A percentile compares a stretch with the other conserved stretches of the same genome.
Evolutionary conservation across 2,888 invertebrate species (phyloP).

Genomic region (Abrostola triplasia): DNA sequence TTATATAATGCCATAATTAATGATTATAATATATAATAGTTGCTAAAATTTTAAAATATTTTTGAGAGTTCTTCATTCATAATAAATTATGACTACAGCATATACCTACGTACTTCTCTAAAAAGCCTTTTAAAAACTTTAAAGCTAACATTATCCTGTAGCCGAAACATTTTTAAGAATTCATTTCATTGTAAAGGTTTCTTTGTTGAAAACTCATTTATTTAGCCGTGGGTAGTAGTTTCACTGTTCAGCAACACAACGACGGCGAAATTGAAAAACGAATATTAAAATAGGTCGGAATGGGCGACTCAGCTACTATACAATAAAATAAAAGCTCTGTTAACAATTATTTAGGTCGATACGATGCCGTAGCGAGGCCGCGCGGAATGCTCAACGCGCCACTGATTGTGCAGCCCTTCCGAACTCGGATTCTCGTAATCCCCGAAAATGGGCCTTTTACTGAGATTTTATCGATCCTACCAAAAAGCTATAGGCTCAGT

Average conservation of each 20-base stretch:
- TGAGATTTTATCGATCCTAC: constrained; percentile 59
- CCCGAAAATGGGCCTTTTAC: constrained; percentile 51
- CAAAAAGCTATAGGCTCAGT: constrained; percentile 38
- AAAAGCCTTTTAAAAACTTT: not conserved
- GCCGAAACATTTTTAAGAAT: not conserved
- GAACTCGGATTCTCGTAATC: constrained; percentile 57
- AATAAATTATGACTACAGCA: no score
- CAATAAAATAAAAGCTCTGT: constrained; percentile 44
- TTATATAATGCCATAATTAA: constrained; percentile 27
- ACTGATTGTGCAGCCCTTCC: constrained; percentile 53
- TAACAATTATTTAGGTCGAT: constrained; percentile 47
- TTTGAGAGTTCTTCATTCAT: no score
- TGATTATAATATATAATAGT: not conserved
- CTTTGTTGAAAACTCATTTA: constrained; percentile 23
- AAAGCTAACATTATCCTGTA: not conserved
- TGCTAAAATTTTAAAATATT: no score
- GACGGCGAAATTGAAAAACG: constrained; percentile 28
- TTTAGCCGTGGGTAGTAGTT: constrained; percentile 14
- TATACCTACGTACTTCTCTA: no score
- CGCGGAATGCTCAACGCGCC: constrained; percentile 38
- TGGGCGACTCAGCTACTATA: constrained; percentile 19
- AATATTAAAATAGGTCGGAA: constrained; percentile 38
- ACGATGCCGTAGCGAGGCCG: constrained; percentile 25
- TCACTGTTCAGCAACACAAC: constrained; percentile 20
- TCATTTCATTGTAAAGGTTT: not conserved